Evolutionary conservation across 1,140 invertebrate species (phyloP).

Genomic region (Globodera ellingtonae): DNA sequence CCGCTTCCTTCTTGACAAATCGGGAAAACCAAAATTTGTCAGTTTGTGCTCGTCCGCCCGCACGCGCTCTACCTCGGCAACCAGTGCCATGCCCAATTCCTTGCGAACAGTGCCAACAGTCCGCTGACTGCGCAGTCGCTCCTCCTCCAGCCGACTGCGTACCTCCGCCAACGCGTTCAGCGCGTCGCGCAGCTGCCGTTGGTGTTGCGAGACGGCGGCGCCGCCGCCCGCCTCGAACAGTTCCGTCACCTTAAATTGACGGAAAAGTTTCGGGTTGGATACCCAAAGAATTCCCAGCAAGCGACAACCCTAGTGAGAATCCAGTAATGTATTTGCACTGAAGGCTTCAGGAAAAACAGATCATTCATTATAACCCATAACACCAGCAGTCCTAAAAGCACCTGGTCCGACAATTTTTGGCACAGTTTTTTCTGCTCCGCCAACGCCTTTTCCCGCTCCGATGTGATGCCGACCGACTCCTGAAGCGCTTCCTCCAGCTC

Average conservation of each 20-base stretch:
- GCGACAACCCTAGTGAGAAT: too few relatives aligned
- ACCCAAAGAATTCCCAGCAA: too few relatives aligned
- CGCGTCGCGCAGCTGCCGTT: constrained; percentile 29
- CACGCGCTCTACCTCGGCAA: constrained; percentile 24
- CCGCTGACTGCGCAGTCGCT: constrained; percentile 36
- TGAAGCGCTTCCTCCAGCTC: constrained; percentile 53
- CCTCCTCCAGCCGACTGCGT: constrained; percentile 47
- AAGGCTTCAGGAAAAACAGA: too few relatives aligned
- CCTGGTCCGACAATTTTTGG: constrained; percentile 44
- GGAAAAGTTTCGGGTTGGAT: too few relatives aligned
- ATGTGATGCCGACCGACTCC: constrained; percentile 55
- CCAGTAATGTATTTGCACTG: too few relatives aligned
- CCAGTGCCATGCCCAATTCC: constrained; percentile 48
- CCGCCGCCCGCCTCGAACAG: constrained; percentile 40
- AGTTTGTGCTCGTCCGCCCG: too few relatives aligned
- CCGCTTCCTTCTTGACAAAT: constrained; percentile 31
- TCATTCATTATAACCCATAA: too few relatives aligned
- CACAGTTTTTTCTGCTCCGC: constrained; percentile 46
- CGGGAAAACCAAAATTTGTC: too few relatives aligned
- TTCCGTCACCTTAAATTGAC: constrained; percentile 30
- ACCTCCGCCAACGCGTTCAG: constrained; percentile 16
- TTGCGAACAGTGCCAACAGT: constrained; percentile 44
- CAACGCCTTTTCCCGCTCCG: constrained; percentile 46
- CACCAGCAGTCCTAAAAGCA: not conserved
- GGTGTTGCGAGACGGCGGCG: constrained; percentile 1